Evolutionary conservation across 2,888 invertebrate genomes (phyloP).

Genomic region (Athalia rosae): DNA sequence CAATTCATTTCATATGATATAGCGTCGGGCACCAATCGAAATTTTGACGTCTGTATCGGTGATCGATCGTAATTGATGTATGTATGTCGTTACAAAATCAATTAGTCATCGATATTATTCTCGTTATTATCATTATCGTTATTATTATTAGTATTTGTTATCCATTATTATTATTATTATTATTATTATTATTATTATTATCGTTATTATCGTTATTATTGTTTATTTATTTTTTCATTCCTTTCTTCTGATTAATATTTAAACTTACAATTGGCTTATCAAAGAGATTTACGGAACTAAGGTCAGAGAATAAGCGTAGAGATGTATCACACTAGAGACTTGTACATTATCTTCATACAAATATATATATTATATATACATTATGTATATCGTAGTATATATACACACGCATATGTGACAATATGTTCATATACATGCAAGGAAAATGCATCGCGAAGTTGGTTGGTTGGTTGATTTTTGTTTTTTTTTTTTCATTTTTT

Average conservation of each 20-base stretch:
- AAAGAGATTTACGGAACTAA: constrained; percentile 59
- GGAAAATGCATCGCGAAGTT: background rate
- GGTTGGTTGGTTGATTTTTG: background rate
- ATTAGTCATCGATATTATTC: constrained; percentile 35
- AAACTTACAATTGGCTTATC: background rate
- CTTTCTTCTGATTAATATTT: constrained; percentile 51
- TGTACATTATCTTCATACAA: constrained; percentile 69
- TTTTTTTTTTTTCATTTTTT: background rate
- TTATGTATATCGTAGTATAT: background rate
- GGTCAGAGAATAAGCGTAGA: constrained; percentile 71
- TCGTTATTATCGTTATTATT: constrained; percentile 12
- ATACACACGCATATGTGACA: background rate
- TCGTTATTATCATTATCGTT: background rate
- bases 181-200: constrained; percentile 7
- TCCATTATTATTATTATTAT: background rate
- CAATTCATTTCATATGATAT: constrained; percentile 6
- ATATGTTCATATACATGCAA: background rate
- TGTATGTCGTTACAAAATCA: constrained; percentile 51
- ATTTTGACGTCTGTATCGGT: background rate
- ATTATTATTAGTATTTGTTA: background rate
- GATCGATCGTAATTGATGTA: constrained; percentile 6
- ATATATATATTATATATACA: constrained; percentile 57
- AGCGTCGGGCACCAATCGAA: background rate
- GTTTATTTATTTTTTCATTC: background rate
- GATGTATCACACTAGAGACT: constrained; percentile 71